A percentile compares a stretch with the other conserved stretches of the same genome.
Evolutionary conservation across 1,140 invertebrate species (phyloP).

Genomic region (Probaryconus sp.): DNA sequence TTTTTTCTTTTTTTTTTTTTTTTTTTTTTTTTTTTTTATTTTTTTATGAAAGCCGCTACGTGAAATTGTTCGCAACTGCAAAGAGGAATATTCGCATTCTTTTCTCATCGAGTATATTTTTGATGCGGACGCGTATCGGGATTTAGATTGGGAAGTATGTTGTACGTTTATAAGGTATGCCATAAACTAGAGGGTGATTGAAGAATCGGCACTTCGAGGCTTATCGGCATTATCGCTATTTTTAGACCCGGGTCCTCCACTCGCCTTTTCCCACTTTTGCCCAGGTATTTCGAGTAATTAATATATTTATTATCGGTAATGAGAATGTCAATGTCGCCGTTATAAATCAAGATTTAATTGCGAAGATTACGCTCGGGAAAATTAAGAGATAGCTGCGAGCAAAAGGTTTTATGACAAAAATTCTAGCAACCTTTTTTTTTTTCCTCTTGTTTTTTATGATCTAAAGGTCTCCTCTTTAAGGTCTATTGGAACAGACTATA

Average conservation of each 20-base stretch:
- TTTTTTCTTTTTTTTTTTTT: too few species aligned
- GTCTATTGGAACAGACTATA: too few species aligned
- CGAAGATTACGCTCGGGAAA: too few species aligned
- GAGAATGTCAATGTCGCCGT: slow-evolving; percentile 2
- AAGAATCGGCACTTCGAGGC: slow-evolving; percentile 24
- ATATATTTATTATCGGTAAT: slow-evolving; percentile 30
- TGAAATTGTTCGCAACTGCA: slow-evolving; percentile 37
- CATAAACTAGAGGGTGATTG: slow-evolving; percentile 37
- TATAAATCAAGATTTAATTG: slow-evolving; percentile 28
- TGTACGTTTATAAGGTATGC: slow-evolving; percentile 38
- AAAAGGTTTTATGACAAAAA: too few species aligned
- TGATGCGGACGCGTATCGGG: slow-evolving; percentile 42
- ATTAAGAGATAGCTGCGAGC: too few species aligned
- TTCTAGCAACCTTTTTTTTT: too few species aligned
- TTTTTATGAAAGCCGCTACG: not conserved
- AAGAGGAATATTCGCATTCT: slow-evolving; percentile 38
- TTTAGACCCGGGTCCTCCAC: too few species aligned
- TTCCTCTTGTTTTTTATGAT: too few species aligned
- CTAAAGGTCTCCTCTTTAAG: too few species aligned
- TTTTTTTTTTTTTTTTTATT: not conserved
- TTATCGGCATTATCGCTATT: slow-evolving; percentile 19
- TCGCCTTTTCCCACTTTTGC: slow-evolving; percentile 15
- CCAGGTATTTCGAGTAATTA: slow-evolving; percentile 27
- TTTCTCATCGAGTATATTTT: slow-evolving; percentile 42
- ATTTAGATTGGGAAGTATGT: slow-evolving; percentile 40